These are phyloP conservation scores for Isoperla grammatica DNA, from an alignment of 2,888 invertebrate genomes.

Conservation along the genomic window DNA sequence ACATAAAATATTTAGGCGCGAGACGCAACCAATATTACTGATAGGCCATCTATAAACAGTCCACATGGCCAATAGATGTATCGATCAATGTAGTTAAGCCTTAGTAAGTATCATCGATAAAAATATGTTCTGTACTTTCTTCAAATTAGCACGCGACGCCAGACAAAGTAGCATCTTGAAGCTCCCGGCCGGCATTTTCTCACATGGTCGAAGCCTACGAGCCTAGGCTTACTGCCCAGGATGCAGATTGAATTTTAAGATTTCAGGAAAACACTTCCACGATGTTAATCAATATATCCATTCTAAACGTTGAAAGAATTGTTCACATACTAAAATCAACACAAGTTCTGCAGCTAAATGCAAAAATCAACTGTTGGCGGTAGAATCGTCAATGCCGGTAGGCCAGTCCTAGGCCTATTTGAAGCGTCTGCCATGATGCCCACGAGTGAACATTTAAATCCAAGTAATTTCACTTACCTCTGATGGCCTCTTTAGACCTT, in stretches of 20 bases:
- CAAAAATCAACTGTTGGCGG: too few relatives aligned
- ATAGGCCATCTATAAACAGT: not conserved
- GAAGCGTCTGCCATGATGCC: slow-evolving; percentile 21
- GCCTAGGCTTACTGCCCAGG: slow-evolving; percentile 7
- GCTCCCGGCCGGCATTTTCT: slow-evolving; percentile 29
- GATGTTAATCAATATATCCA: too few relatives aligned
- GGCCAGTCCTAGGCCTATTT: not conserved
- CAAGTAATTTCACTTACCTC: slow-evolving; percentile 60
- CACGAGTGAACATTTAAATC: slow-evolving; percentile 15
- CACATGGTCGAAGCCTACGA: slow-evolving; percentile 27
- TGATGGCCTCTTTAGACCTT: slow-evolving; percentile 82
- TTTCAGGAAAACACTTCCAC: too few relatives aligned
- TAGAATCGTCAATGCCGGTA: too few relatives aligned
- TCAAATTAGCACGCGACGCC: too few relatives aligned
- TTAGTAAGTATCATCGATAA: too few relatives aligned
- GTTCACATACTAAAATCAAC: too few relatives aligned
- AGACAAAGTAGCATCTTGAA: not conserved
- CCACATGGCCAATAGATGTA: not conserved
- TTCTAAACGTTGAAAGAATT: too few relatives aligned
- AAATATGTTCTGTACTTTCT: too few relatives aligned
- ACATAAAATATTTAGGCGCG: slow-evolving; percentile 24
- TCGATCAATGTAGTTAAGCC: not conserved
- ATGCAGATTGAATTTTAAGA: not conserved
- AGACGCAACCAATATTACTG: slow-evolving; percentile 32
- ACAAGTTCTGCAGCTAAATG: too few relatives aligned